Evolutionary conservation across 2,888 invertebrate species (phyloP).

Genomic region (Xylota sylvarum): DNA sequence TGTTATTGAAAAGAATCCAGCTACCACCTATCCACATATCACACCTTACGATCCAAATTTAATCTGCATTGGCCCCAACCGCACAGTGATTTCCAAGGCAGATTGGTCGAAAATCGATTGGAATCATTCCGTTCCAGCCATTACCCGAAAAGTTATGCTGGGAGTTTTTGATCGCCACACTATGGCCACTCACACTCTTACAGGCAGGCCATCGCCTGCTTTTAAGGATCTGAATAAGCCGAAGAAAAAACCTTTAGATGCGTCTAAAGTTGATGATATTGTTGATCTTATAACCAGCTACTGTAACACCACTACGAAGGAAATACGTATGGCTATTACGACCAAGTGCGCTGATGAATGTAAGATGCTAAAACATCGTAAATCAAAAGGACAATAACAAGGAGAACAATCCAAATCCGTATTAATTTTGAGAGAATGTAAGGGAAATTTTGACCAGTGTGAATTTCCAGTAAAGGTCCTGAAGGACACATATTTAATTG

Average conservation of each 20-base stretch:
- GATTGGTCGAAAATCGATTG: conserved; percentile 86
- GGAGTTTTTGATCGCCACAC: conserved; percentile 86
- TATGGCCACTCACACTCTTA: conserved; percentile 87
- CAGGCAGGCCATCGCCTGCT: conserved; percentile 87
- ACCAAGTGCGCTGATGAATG: conserved; percentile 87
- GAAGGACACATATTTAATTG: too few species aligned
- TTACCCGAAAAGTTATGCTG: conserved; percentile 86
- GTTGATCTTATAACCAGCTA: conserved; percentile 85
- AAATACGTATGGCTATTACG: conserved; percentile 87
- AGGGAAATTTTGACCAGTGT: conserved; percentile 22
- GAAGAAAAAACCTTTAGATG: conserved; percentile 84
- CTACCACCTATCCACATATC: conserved; percentile 14
- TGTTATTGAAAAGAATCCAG: neutral
- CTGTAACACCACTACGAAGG: conserved; percentile 86
- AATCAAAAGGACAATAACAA: conserved; percentile 77
- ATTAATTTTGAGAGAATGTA: too few species aligned
- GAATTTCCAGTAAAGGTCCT: conserved; percentile 20
- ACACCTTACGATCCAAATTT: neutral
- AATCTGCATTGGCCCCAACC: conserved; percentile 83
- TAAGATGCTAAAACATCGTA: conserved; percentile 85
- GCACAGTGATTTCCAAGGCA: conserved; percentile 82
- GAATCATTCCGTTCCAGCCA: conserved; percentile 85
- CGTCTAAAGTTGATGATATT: conserved; percentile 86
- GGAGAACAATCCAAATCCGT: conserved; percentile 5
- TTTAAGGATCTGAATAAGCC: conserved; percentile 81